phyloP scores from a whole-genome alignment of 2,113 vertebrate genomes.

The Pardalotus punctatus region DNA sequence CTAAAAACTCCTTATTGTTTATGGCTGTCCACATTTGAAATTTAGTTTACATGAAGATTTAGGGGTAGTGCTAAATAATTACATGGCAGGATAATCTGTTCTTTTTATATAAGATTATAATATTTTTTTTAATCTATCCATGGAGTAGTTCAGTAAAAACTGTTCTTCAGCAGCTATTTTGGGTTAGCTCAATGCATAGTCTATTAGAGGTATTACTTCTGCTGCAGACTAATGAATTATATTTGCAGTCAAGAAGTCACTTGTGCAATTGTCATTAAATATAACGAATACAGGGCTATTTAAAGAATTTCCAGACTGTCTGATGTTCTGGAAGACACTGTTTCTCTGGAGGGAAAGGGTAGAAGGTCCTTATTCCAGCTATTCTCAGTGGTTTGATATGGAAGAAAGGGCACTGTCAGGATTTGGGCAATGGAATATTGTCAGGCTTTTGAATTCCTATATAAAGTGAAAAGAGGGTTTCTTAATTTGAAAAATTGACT shows the following conservation, averaged over 20 bases:
- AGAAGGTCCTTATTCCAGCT: background rate
- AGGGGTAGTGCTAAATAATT: background rate
- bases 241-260: constrained; percentile 43
- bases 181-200: constrained; percentile 36
- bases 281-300: constrained; percentile 25
- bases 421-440: background rate
- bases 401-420: background rate
- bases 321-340: background rate
- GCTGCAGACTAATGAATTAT: constrained; percentile 47
- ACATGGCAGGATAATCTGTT: background rate
- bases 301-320: constrained; percentile 20
- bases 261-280: constrained; percentile 48
- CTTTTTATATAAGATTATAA: background rate
- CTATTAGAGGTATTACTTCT: constrained; percentile 52
- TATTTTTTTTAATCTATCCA: background rate
- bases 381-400: background rate
- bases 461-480: background rate
- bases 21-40: background rate
- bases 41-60: background rate
- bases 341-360: background rate
- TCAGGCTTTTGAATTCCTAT: background rate
- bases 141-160: background rate
- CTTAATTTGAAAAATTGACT: background rate
- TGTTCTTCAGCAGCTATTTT: constrained; percentile 57
- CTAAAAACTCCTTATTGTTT: background rate